Percentiles rank a stretch among this genome's conserved stretches.
Evolutionary conservation across 2,797 vertebrate genomes (phyloP).

Genomic region (Rhincodon typus): DNA sequence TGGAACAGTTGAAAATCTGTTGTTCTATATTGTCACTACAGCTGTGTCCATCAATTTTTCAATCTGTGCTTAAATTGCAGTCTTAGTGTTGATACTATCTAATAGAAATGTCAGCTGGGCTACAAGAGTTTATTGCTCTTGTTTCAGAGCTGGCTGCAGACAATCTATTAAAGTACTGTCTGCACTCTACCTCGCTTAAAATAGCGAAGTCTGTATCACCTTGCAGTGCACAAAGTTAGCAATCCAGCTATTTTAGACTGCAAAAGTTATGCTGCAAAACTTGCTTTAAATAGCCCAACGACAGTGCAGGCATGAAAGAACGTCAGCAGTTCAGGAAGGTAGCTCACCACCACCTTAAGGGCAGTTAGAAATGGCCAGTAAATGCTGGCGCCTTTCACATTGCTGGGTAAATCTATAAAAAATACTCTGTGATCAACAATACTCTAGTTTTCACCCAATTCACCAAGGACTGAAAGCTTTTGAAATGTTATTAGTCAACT

Average conservation of each 20-base stretch:
- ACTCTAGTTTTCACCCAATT: not conserved
- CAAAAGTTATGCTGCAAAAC: not conserved
- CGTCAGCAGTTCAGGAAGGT: not conserved
- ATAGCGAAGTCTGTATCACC: slow-evolving; percentile 16
- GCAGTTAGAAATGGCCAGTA: not conserved
- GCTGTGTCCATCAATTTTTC: not conserved
- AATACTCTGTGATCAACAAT: not conserved
- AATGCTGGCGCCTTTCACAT: not conserved
- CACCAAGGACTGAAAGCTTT: not conserved
- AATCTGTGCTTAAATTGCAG: no score
- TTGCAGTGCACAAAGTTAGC: slow-evolving; percentile 12
- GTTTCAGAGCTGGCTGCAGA: not conserved
- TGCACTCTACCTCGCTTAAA: not conserved
- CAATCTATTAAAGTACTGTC: slow-evolving; percentile 20
- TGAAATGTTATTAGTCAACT: not conserved
- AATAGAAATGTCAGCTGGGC: not conserved
- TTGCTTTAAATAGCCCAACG: not conserved
- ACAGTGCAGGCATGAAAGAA: not conserved
- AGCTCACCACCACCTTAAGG: not conserved
- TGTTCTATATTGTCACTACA: not conserved
- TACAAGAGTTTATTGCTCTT: not conserved
- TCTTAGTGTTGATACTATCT: not conserved
- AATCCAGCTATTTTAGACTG: slow-evolving; percentile 9
- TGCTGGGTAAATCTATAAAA: not conserved
- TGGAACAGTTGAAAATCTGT: not conserved